These are phyloP conservation scores for Trachythela sp. DNA, from an alignment of 64 coral and sea anemone genomes.

Conservation along the genomic window DNA sequence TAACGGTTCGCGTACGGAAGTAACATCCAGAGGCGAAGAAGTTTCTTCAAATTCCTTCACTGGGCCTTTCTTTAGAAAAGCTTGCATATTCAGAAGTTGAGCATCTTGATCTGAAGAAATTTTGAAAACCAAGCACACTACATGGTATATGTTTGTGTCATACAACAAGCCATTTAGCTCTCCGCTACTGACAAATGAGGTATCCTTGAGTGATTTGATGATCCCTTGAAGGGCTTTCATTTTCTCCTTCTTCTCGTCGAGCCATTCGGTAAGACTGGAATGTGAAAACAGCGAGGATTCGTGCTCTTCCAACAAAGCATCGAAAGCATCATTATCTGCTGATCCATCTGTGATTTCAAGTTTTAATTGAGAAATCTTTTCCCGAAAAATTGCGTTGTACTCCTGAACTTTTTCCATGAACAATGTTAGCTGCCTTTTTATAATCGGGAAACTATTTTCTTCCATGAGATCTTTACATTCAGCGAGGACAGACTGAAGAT, in stretches of 20 bases:
- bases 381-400: not conserved
- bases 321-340: constrained; percentile 19
- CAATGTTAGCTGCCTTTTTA: not conserved
- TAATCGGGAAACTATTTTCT: not conserved
- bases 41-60: not conserved
- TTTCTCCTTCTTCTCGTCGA: constrained; percentile 18
- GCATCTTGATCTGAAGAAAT: constrained; percentile 20
- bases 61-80: not conserved
- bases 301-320: constrained; percentile 8
- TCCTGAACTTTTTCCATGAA: not conserved
- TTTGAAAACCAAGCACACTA: constrained; percentile 41
- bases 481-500: not conserved
- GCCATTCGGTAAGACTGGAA: constrained; percentile 13
- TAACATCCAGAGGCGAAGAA: not conserved
- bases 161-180: constrained; percentile 24
- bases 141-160: not conserved
- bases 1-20: constrained; percentile 14
- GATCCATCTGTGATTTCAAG: constrained; percentile 7
- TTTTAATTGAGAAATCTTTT: constrained; percentile 15
- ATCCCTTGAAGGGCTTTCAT: constrained; percentile 34
- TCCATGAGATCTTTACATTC: constrained; percentile 30
- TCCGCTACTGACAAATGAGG: constrained; percentile 20
- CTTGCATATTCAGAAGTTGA: constrained; percentile 12
- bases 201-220: not conserved
- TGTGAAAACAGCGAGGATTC: constrained; percentile 39